Conservation (phyloP, 2,797 vertebrate species). For the Huso huso region DNA sequence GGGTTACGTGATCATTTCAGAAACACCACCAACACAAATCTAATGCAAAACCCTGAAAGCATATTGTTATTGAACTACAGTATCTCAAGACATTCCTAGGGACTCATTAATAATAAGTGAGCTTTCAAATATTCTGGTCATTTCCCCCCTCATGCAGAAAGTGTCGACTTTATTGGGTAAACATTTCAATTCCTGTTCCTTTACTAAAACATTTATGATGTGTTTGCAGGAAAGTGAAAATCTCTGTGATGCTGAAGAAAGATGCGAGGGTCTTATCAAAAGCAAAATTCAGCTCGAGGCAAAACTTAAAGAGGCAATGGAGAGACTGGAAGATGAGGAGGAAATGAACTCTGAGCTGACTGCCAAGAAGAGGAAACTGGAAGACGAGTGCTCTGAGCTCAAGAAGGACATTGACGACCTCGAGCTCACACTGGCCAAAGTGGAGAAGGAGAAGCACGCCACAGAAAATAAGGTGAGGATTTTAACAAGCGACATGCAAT, state of each 20-base stretch:
- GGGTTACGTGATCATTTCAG: too few species aligned
- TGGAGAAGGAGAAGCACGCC: slow-evolving; percentile 60
- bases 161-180: too few species aligned
- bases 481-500: too few species aligned
- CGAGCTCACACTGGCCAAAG: slow-evolving; percentile 55
- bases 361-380: slow-evolving; percentile 58
- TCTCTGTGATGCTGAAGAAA: slow-evolving; percentile 73
- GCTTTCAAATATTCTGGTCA: too few species aligned
- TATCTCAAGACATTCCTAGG: too few species aligned
- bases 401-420: slow-evolving; percentile 64
- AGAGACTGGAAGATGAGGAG: slow-evolving; percentile 63
- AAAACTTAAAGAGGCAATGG: slow-evolving; percentile 73
- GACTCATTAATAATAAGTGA: too few species aligned
- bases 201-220: not conserved
- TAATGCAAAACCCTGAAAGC: too few species aligned
- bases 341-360: slow-evolving; percentile 52
- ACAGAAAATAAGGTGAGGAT: slow-evolving; percentile 55
- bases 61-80: too few species aligned
- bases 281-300: slow-evolving; percentile 78
- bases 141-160: too few species aligned
- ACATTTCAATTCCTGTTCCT: too few species aligned
- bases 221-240: slow-evolving; percentile 63
- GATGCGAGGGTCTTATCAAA: slow-evolving; percentile 79
- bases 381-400: slow-evolving; percentile 56
- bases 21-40: too few species aligned